Base-by-base conservation (phyloP, 1,140 invertebrate species). In the Zophobas morio region DNA sequence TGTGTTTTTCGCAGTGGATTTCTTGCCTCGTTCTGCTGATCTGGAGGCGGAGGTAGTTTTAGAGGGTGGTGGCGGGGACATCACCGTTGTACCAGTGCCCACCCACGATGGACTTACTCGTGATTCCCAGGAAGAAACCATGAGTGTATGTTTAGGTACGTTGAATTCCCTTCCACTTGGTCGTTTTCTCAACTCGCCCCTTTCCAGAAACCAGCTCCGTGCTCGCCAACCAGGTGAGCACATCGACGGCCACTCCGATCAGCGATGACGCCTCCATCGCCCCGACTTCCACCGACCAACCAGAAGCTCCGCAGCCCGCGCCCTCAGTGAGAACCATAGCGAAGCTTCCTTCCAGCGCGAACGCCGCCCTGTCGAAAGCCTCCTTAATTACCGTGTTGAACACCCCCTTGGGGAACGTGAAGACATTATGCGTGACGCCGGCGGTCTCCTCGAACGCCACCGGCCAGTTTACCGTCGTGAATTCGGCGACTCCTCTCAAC, bases 341-440 rank as follows among this genome's bases (percentile, higher is more conserved):
- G 1, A 85, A 85, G 76, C 60, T 85, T 66, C 60, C 60, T 66
- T 33, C 60, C 2, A 46, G 37, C n/a, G 60, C 37, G 20, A 77
- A 46, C 42, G 76, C 56, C 36, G 49, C 46, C 76, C 73, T 84
- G 40, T 81, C 83, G 70, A 85, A 85, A 77, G 83, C 36, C 60
- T 81, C 34, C 0, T 70, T 85, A 6, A 85, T 86, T 39, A 86
- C 85, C 34, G 84, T 86, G 74, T 75, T 86, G 47, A 85, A 85
- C 70, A 81, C 85, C n/a, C 84, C 84, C 6, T 79, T 86, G 35
- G 20, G 84, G 84, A 36, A 57, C 33, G 81, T 86, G 34, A 86
- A 86, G 79, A 84, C 82, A 49, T 80, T 85, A 36, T 84, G 84
- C 71, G 84, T 83, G 1, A 82, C 81, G 37, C 75, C 82, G 1